Base-by-base conservation (phyloP, 2,113 vertebrate genomes). In the Drymodes brunneopygia region DNA sequence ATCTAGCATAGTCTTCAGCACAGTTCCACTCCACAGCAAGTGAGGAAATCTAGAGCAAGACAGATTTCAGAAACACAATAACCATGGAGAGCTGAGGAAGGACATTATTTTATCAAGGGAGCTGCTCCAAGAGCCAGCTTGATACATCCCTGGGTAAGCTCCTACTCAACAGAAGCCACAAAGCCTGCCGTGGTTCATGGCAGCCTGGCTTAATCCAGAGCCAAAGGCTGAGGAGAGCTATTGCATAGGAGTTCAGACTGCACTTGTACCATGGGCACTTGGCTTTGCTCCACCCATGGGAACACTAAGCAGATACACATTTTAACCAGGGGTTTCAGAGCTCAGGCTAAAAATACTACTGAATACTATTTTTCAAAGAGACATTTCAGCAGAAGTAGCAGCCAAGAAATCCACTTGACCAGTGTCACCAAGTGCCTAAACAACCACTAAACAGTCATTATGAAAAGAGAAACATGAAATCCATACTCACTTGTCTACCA, bases 1-100 rank as follows among this genome's bases (percentile, higher is more conserved):
- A 97, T 99, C 99, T 94, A 99, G 78, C 99, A 99, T 99, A 81
- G 99, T 99, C 96, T 99, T 99, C 96, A 99, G 95, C 47, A 99
- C 99, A 4, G 98, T 98, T 56, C 99, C 99, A 15, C 99, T 99
- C 99, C 99, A 99, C 17, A 99, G 98, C 95, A 99, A 97, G 81
- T 99, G 99, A 56, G 99, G 99, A 92, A 99, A 99, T 84, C 99
- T 99, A 83, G 67, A 94, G 48, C 24, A 64, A 91, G 70, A 79
- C 9, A 74, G 44, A 83, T 92, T 83, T 81, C 38, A 89, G 56
- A 85, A 40, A 36, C n/a, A 48, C 18, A 54, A 17, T 28, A 74
- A 73, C 11, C 10, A 75, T 4, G 27, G 27, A 88, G 44, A 83
- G 53, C 47, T 44, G 57, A 90, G 47, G 44, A 94, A 86, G 50